Evolutionary conservation across 2,797 vertebrate genomes (phyloP), one percentile per base, ranked within the genome.

Genomic region (Peromyscus melanophrys): DNA sequence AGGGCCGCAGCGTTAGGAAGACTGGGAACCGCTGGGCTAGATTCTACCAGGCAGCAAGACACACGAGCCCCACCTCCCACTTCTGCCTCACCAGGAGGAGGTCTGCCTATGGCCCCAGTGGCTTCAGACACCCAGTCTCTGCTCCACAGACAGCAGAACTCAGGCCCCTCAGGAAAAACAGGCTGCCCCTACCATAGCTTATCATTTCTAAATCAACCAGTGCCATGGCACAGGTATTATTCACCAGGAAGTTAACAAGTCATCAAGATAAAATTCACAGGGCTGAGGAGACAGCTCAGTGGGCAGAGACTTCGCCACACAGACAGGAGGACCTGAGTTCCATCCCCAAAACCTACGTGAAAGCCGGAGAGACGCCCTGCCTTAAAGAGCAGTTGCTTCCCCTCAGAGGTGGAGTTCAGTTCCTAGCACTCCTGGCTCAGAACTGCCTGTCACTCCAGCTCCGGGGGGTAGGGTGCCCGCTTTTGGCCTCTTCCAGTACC

Each of bases 21-120:
- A 21, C 4, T 40, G 19, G 37, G 69, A 73, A 73, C 9, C 69
- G 23, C 37, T 73, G 69, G 8, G 6, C 29, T 9, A 34, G 2
- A 46, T 0, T 3, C n/a, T 4, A 10, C 4, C 31, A 0, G 0
- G 57, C 1, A 34, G 4, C 43, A 0, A 3, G 0, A 55, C 23
- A 2, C 63, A 49, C 10, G 8, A 25, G 63, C 23, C 21, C 1
- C 12, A n/a, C 8, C 37, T 17, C 2, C 46, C 13, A 5, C 3
- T 40, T 29, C 90, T 4, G 31, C 10, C 61, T 59, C 71, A 29
- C 55, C 2, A 3, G 61, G 43, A 27, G 63, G n/a, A 61, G 31
- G 34, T 11, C 65, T 61, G 0, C 21, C 49, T 21, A 5, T 4
- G 1, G 13, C 49, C 46, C 69, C 40, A 13, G 21, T 2, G 0